Conservation (phyloP, 2,888 invertebrate species). For the Zhuqinia jingwanae region DNA sequence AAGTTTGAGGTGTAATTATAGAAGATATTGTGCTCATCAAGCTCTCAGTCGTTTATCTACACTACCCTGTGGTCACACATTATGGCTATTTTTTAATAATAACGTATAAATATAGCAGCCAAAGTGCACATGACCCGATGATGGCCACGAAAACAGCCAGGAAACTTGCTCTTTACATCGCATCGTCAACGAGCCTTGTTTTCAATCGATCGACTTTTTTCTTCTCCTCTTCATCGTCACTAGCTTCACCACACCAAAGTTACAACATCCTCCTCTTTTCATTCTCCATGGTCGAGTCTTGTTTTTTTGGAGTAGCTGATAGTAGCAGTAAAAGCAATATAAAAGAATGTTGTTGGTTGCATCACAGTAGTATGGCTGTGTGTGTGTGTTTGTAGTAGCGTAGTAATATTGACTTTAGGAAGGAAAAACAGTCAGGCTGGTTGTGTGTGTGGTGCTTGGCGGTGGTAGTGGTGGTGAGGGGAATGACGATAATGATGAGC, state of each 20-base stretch:
- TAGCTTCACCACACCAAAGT: not conserved
- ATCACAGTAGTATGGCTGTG: not conserved
- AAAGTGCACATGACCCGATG: not conserved
- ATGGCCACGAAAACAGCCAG: conserved; percentile 1
- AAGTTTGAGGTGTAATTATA: too few species aligned
- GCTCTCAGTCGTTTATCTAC: too few species aligned
- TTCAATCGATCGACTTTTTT: conserved; percentile 60
- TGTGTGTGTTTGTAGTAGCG: conserved; percentile 36
- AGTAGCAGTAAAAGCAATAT: conserved; percentile 31
- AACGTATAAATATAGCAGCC: too few species aligned
- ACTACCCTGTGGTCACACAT: too few species aligned
- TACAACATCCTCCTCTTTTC: conserved; percentile 18
- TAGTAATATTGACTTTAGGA: conserved; percentile 36
- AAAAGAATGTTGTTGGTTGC: not conserved
- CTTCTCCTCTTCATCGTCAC: conserved; percentile 28
- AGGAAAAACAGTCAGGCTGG: conserved; percentile 45
- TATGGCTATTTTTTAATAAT: too few species aligned
- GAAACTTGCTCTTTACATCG: conserved; percentile 13
- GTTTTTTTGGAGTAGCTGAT: too few species aligned
- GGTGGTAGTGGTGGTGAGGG: not conserved
- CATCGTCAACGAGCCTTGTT: conserved; percentile 13
- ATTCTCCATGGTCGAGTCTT: too few species aligned
- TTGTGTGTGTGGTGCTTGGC: too few species aligned
- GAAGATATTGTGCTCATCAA: too few species aligned
- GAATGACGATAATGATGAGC: not conserved